These are phyloP conservation scores for Pogona vitticeps DNA, from an alignment of 2,113 vertebrate genomes.

Conservation along the genomic window DNA sequence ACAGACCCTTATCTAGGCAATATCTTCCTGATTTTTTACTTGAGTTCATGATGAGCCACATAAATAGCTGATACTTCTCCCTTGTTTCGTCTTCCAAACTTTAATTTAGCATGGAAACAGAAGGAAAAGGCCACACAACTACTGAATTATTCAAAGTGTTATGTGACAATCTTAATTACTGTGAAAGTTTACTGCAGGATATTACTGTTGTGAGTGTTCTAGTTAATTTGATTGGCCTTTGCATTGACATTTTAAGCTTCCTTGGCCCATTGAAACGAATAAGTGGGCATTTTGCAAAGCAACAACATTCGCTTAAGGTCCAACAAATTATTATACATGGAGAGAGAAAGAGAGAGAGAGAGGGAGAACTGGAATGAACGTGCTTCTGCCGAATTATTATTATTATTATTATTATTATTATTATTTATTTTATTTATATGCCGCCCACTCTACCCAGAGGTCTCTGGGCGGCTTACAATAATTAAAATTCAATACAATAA, in stretches of 20 bases:
- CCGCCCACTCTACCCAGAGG: too few species aligned
- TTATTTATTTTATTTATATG: too few species aligned
- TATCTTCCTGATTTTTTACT: slow-evolving; percentile 1
- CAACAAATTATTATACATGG: slow-evolving; percentile 3
- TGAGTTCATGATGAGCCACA: background rate
- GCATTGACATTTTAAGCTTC: slow-evolving; percentile 41
- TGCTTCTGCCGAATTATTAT: background rate
- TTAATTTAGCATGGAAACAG: slow-evolving; percentile 29
- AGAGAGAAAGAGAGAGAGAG: background rate
- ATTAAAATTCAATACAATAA: too few species aligned
- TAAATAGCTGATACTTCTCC: background rate
- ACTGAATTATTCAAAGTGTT: slow-evolving; percentile 21
- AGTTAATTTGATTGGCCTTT: slow-evolving; percentile 46
- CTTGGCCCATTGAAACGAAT: slow-evolving; percentile 6
- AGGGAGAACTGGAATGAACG: background rate
- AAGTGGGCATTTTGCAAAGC: background rate
- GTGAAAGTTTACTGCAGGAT: slow-evolving; percentile 33
- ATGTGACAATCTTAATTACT: slow-evolving; percentile 35
- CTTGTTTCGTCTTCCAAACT: background rate
- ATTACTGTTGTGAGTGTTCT: slow-evolving; percentile 12
- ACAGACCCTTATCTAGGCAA: slow-evolving; percentile 16
- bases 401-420: too few species aligned
- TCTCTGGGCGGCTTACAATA: too few species aligned
- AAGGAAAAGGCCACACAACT: background rate
- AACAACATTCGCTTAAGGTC: slow-evolving; percentile 12